Conservation (phyloP, 2,113 vertebrate species). For the Percopsis transmontana region DNA sequence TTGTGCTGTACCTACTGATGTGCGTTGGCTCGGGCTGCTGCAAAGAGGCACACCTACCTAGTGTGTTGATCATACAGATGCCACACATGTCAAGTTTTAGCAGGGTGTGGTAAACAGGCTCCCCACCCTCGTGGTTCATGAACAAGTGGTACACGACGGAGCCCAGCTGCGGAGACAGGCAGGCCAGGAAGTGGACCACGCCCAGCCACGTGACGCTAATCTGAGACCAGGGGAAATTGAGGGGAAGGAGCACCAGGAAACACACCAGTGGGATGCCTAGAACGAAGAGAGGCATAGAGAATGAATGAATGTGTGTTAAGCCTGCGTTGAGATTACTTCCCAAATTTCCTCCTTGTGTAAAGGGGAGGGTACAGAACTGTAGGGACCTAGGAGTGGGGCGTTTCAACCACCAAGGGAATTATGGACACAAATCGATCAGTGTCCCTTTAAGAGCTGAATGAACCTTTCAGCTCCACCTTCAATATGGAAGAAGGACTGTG, state of each 20-base stretch:
- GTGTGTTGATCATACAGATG: constrained; percentile 91
- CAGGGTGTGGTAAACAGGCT: constrained; percentile 86
- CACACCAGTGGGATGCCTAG: constrained; percentile 88
- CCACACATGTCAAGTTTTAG: constrained; percentile 93
- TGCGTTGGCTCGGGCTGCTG: no score
- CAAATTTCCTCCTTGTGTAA: no score
- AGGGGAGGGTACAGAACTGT: no score
- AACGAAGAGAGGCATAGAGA: constrained; percentile 1
- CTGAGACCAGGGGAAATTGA: constrained; percentile 90
- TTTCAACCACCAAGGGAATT: no score
- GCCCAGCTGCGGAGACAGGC: constrained; percentile 87
- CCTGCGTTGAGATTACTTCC: neutral
- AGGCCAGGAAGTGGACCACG: constrained; percentile 89
- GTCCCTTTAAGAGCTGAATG: no score
- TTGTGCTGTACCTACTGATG: no score
- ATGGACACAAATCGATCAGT: no score
- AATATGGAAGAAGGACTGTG: neutral
- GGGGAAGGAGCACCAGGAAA: constrained; percentile 89
- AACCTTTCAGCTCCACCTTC: no score
- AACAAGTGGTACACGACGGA: constrained; percentile 93
- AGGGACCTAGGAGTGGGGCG: no score
- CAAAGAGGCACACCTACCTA: constrained; percentile 71
- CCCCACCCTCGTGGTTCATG: constrained; percentile 92
- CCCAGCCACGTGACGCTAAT: constrained; percentile 89
- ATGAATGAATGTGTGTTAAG: neutral